phyloP scores from a whole-genome alignment of 2,113 vertebrate species.

The Excalfactoria chinensis region DNA sequence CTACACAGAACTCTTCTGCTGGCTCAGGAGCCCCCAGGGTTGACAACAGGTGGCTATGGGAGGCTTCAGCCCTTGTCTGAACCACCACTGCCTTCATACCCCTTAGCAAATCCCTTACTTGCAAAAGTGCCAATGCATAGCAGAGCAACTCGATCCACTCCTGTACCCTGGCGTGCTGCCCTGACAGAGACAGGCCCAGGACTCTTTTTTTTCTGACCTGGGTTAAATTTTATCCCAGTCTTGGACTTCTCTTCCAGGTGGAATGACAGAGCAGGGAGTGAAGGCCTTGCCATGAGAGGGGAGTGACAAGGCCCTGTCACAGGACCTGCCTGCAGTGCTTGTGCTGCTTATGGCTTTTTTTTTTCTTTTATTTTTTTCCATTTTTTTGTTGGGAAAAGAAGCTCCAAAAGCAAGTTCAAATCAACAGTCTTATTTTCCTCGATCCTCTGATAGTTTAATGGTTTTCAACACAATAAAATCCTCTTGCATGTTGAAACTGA shows the following conservation, averaged over 20 bases:
- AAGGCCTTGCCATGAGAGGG: accelerated
- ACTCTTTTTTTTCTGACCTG: not conserved
- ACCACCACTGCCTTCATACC: not conserved
- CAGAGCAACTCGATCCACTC: accelerated
- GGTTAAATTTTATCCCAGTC: slow-evolving; percentile 30
- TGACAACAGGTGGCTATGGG: not conserved
- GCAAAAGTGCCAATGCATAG: not conserved
- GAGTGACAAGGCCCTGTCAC: not conserved
- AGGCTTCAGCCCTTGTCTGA: not conserved
- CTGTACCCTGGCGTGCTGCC: not conserved
- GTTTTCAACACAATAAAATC: not conserved
- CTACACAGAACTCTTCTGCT: not conserved
- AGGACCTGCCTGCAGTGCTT: not conserved
- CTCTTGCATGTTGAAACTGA: not conserved
- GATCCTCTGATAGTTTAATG: not conserved
- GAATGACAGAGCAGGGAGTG: not conserved
- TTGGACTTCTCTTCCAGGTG: not conserved
- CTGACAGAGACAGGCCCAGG: not conserved
- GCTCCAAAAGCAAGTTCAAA: not conserved
- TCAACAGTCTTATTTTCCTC: not conserved
- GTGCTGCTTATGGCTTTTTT: not conserved
- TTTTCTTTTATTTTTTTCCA: not conserved
- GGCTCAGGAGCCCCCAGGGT: not conserved
- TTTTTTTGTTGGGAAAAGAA: not conserved
- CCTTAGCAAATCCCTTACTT: not conserved